Base-by-base conservation (phyloP, 2,888 invertebrate species). In the Neoscelio sp. region DNA sequence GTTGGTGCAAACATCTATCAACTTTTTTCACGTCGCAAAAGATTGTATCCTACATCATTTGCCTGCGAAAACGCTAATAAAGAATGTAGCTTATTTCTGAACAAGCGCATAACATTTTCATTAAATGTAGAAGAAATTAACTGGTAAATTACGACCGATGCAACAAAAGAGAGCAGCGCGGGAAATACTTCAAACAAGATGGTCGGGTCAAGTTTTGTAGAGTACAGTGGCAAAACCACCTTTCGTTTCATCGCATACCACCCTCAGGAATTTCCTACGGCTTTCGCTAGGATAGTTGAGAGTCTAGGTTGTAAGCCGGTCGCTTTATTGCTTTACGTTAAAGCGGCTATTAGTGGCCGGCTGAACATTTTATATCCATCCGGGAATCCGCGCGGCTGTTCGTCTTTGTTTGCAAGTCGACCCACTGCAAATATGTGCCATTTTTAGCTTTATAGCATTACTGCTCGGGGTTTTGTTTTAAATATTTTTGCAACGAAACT, bases 281-380 rank as follows among this genome's bases (percentile, higher is more conserved):
- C 68, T 70, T 75, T 75, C 50, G 82, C 80, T 84, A 85, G 85
- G 82, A 82, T 84, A 81, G 84, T 58, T 48, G 60, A 52, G 67
- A 75, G 50, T 42, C 65, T 70, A 75, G 71, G 56, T 56, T 68
- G 64, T 64, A 58, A 56, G 62, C 56, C 26, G 13, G 58, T 68
- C 74, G 78, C 71, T 84, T 85, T 84, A 83, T 82, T 82, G 84
- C 82, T 81, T 83, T 84, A 70, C 82, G 81, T 85, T 85, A 82
- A 84, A 85, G 79, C 83, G 81, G 80, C 83, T 84, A 85, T 85
- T 85, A 85, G 83, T 60, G 78, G 82, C 74, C 81, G 80, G 82
- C 73, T 80, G 56, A 52, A 58, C 65, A 62, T 82, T 82, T 83
- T 84, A 84, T 79, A 82, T 78, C 74, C 64, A 73, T 71, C 54